A percentile compares a stretch with the other conserved stretches of the same genome.
These are phyloP conservation scores for Centrocercus urophasianus DNA, from an alignment of 2,113 vertebrate genomes.

Conservation along the genomic window DNA sequence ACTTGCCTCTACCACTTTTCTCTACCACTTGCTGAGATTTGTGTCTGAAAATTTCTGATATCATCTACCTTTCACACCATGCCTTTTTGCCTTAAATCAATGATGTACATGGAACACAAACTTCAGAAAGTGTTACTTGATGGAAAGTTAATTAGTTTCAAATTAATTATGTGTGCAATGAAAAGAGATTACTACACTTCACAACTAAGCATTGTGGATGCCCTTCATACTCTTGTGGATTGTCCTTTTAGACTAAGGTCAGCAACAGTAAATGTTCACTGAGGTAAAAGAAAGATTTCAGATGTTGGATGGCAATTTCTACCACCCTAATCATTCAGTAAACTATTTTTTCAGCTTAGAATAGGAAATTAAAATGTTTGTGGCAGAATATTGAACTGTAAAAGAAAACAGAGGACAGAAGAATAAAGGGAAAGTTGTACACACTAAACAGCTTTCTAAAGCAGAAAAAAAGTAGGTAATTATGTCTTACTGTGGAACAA, in stretches of 20 bases:
- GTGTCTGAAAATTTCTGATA: not conserved
- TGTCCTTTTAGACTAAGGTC: not conserved
- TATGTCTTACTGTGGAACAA: not conserved
- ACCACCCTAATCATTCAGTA: not conserved
- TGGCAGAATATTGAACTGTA: not conserved
- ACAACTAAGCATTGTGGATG: not conserved
- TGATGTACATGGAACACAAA: not conserved
- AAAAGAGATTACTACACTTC: not conserved
- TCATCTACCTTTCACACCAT: not conserved
- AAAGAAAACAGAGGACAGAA: not conserved
- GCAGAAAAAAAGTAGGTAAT: not conserved
- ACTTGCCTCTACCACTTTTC: not conserved
- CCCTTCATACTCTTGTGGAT: not conserved
- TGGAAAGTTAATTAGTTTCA: not conserved
- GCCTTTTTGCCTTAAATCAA: not conserved
- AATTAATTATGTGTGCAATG: not conserved
- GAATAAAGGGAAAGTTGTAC: not conserved
- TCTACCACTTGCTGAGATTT: not conserved
- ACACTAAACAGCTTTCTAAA: not conserved
- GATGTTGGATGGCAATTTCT: not conserved
- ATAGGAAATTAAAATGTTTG: not conserved
- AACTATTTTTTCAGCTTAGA: not conserved
- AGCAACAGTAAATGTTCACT: not conserved
- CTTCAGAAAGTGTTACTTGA: not conserved
- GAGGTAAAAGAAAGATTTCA: not conserved